phyloP scores from a whole-genome alignment of 2,888 invertebrate species.

The Galeopsomyia nigrocyanea region DNA sequence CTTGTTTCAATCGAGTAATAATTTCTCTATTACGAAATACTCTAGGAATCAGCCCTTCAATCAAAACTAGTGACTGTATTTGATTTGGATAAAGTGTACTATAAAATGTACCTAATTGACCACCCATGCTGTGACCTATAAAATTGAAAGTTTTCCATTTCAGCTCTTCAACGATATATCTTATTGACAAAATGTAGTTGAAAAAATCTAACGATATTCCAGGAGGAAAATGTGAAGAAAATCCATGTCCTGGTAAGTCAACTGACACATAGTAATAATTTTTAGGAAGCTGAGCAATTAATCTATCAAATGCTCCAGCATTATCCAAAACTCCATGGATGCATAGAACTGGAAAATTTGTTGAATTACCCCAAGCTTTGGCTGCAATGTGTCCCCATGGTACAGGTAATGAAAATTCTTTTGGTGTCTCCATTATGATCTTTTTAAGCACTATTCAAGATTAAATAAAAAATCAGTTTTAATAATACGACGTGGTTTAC shows the following conservation, averaged over 20 bases:
- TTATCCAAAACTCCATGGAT: conserved; percentile 69
- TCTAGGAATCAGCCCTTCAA: conserved; percentile 66
- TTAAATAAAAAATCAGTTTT: too few species aligned
- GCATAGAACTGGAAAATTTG: conserved; percentile 53
- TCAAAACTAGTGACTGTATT: conserved; percentile 67
- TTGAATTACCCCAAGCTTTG: conserved; percentile 64
- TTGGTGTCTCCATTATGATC: conserved; percentile 29
- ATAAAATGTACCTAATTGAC: conserved; percentile 66
- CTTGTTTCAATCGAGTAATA: conserved; percentile 56
- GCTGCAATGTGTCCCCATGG: conserved; percentile 75
- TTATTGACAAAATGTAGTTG: conserved; percentile 59
- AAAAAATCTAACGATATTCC: conserved; percentile 64
- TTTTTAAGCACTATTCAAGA: too few species aligned
- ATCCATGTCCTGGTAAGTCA: conserved; percentile 70
- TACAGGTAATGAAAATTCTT: conserved; percentile 69
- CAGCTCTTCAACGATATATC: conserved; percentile 62
- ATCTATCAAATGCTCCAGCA: conserved; percentile 67
- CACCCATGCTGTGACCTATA: conserved; percentile 71
- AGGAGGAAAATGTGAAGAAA: conserved; percentile 66
- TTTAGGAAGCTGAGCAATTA: conserved; percentile 64
- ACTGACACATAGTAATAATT: conserved; percentile 64
- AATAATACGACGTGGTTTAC: too few species aligned
- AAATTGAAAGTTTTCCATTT: conserved; percentile 66
- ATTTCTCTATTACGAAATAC: conserved; percentile 54
- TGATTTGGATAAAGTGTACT: conserved; percentile 67